Evolutionary conservation across 2,113 vertebrate species (phyloP).

Genomic region (Vulpes vulpes): DNA sequence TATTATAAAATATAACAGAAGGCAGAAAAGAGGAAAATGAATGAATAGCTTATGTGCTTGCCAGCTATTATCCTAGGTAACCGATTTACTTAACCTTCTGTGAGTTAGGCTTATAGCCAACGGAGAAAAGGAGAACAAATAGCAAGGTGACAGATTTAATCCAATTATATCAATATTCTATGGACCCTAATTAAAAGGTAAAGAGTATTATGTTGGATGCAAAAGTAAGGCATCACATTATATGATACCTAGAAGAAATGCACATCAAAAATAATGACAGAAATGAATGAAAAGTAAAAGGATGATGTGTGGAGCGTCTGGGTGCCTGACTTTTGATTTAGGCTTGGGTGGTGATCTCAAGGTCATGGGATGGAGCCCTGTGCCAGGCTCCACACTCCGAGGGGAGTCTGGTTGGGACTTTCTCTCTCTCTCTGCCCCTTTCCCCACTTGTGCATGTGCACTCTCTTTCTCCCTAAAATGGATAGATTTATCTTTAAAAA

Average conservation of each 20-base stretch:
- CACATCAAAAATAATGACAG: not conserved
- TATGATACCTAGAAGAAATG: not conserved
- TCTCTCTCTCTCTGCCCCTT: not conserved
- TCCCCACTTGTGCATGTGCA: not conserved
- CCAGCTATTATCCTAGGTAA: not conserved
- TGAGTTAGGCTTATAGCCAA: not conserved
- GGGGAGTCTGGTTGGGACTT: not conserved
- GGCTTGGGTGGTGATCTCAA: not conserved
- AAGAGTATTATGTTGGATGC: not conserved
- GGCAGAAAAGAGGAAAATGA: not conserved
- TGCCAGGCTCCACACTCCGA: fast-evolving
- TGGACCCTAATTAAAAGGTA: not conserved
- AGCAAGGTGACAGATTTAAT: not conserved
- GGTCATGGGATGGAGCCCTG: not conserved
- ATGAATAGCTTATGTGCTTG: not conserved
- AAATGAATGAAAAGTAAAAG: not conserved
- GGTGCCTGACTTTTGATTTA: not conserved
- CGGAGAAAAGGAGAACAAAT: not conserved
- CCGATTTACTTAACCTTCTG: not conserved
- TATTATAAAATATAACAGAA: not conserved
- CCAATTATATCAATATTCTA: not conserved
- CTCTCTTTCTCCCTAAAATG: not conserved
- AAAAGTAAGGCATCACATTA: not conserved
- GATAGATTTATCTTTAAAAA: not conserved
- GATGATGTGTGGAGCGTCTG: not conserved